phyloP scores from a whole-genome alignment of 1,140 invertebrate species.

The Aricia agestis region DNA sequence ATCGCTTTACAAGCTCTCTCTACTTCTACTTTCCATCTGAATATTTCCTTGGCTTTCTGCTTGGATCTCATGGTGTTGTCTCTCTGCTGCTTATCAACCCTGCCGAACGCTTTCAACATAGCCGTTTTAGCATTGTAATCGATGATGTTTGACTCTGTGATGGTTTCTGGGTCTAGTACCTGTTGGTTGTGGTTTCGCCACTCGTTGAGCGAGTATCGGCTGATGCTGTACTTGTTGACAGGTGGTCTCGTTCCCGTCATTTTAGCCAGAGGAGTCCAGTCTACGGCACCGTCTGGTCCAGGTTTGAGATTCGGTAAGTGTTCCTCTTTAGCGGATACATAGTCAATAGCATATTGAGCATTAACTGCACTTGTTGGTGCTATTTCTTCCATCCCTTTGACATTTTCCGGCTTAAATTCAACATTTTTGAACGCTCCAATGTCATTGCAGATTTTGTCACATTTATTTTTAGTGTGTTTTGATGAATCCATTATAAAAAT shows the following conservation, averaged over 20 bases:
- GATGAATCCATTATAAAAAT: conserved; percentile 36
- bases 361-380: conserved; percentile 7
- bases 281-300: conserved; percentile 82
- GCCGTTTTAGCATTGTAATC: conserved; percentile 78
- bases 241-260: conserved; percentile 83
- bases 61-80: conserved; percentile 80
- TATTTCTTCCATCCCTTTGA: conserved; percentile 32
- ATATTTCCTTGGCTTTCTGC: conserved; percentile 79
- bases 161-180: conserved; percentile 72
- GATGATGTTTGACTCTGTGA: conserved; percentile 70
- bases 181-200: conserved; percentile 81
- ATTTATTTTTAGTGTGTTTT: conserved; percentile 44
- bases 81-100: conserved; percentile 80
- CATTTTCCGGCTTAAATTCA: conserved; percentile 15
- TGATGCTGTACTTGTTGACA: conserved; percentile 85
- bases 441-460: conserved; percentile 55
- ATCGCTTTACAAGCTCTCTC: conserved; percentile 80
- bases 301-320: conserved; percentile 76
- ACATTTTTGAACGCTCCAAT: conserved; percentile 63
- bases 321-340: conserved; percentile 47
- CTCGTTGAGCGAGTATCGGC: conserved; percentile 81
- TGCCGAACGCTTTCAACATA: conserved; percentile 77
- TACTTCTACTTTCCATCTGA: conserved; percentile 82
- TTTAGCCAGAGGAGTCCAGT: conserved; percentile 81
- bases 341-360: conserved; percentile 20